Evolutionary conservation across 2,888 invertebrate species (phyloP).

Genomic region (Drosophila vallismaia): DNA sequence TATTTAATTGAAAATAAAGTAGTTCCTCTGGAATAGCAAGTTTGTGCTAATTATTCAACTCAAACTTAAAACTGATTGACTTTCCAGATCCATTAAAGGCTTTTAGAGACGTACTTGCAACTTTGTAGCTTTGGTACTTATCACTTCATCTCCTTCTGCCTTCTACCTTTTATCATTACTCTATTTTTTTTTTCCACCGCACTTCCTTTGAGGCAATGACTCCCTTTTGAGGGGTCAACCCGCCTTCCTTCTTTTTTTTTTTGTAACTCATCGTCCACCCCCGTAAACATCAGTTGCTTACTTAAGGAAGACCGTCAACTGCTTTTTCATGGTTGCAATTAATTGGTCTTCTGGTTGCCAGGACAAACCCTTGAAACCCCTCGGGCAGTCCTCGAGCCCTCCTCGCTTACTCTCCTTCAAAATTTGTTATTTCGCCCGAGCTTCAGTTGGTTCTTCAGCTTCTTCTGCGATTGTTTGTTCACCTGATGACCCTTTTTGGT

Average conservation of each 20-base stretch:
- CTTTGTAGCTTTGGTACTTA: constrained; percentile 22
- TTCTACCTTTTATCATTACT: background rate
- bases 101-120: constrained; percentile 22
- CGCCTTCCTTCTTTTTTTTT: background rate
- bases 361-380: constrained; percentile 28
- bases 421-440: constrained; percentile 24
- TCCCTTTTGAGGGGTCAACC: constrained; percentile 29
- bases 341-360: constrained; percentile 51
- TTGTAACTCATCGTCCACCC: background rate
- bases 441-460: background rate
- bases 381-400: background rate
- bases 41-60: background rate
- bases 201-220: constrained; percentile 12
- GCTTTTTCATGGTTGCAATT: constrained; percentile 42
- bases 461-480: constrained; percentile 57
- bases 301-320: constrained; percentile 46
- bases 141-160: constrained; percentile 19
- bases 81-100: constrained; percentile 25
- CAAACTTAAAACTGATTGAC: constrained; percentile 20
- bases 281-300: constrained; percentile 24
- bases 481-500: constrained; percentile 63
- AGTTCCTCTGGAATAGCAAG: background rate
- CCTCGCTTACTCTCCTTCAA: background rate
- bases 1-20: too few relatives aligned
- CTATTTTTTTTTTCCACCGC: constrained; percentile 1